Base-by-base conservation (phyloP, 2,113 vertebrate species). In the Hippoglossus stenolepis region DNA sequence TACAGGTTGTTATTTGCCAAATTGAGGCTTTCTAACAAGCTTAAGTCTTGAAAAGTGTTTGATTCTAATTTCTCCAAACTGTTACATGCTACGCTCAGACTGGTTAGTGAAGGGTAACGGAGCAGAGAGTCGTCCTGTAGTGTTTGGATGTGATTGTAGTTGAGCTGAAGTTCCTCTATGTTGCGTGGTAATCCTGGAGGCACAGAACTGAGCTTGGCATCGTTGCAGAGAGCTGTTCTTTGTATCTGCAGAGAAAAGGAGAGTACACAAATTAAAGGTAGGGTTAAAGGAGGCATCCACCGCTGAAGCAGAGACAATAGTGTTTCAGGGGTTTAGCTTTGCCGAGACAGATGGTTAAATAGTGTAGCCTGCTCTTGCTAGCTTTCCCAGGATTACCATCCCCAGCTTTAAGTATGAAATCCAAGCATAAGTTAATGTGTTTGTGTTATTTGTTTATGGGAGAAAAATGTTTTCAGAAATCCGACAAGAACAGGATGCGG, bases 1-100 rank as follows among this genome's bases (percentile, higher is more conserved):
- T 92, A 79, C 67, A 99, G 95, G 40, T 82, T 62, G 72, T 99
- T 99, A 73, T 96, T 92, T 3, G 95, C 94, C 73, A 98, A 88
- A 67, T 89, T 95, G 3, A 99, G 94, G 59, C 63, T 90, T 4
- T 74, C 83, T 73, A 98, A 88, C n/a, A 38, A 85, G 51, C 72
- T 85, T 63, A 90, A 94, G 64, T 81, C 68, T 54, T 85, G 88
- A 84, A 99, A 98, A 62, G 94, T 79, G 0, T 87, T 76, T 0
- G 82, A 68, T 61, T 95, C 81, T 0, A 98, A 64, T 62, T 77
- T 82, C 60, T 93, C 75, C 87, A 99, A 79, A 0, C 0, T n/a
- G 79, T 96, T 98, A 60, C 89, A 91, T 60, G 84, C 84, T 78
- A 97, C 87, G 63, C 96, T 97, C 82, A 99, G 92, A 12, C n/a